Conservation (phyloP, 2,797 vertebrate genomes). For the Paguma larvata region DNA sequence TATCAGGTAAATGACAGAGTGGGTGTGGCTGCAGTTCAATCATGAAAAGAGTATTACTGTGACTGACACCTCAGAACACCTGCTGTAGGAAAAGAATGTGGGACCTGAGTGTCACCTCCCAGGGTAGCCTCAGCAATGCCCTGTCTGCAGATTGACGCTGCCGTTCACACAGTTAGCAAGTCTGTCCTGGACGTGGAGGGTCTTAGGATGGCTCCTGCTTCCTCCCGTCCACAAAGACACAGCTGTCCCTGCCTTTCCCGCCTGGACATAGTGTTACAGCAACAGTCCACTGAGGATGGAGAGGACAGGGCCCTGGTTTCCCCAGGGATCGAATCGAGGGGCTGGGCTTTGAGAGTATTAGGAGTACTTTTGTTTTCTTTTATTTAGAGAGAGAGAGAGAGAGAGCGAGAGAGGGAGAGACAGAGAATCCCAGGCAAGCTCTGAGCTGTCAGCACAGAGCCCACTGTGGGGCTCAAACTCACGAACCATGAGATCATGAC, state of each 20-base stretch:
- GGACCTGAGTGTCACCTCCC: no score
- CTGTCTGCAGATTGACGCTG: neutral
- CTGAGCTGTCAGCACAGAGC: no score
- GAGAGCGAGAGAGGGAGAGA: no score
- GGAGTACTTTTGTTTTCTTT: no score
- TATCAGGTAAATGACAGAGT: no score
- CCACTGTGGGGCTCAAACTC: no score
- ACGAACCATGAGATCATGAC: no score
- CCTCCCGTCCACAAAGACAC: fast-evolving
- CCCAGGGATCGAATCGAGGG: fast-evolving
- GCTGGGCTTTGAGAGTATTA: fast-evolving
- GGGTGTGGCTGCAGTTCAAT: no score
- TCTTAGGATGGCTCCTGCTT: neutral
- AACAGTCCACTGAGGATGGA: neutral
- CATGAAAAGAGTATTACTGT: neutral
- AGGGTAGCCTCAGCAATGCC: neutral
- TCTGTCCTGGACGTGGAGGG: neutral
- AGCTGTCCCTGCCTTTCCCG: no score
- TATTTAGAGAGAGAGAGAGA: no score
- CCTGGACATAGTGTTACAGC: fast-evolving
- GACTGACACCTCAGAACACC: neutral
- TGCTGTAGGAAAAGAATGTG: neutral
- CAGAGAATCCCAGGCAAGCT: no score
- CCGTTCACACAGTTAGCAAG: neutral
- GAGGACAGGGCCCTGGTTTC: neutral